Evolutionary conservation across 2,113 vertebrate species (phyloP), one percentile per base, ranked within the genome.

Genomic region (Xiphophorus couchianus): DNA sequence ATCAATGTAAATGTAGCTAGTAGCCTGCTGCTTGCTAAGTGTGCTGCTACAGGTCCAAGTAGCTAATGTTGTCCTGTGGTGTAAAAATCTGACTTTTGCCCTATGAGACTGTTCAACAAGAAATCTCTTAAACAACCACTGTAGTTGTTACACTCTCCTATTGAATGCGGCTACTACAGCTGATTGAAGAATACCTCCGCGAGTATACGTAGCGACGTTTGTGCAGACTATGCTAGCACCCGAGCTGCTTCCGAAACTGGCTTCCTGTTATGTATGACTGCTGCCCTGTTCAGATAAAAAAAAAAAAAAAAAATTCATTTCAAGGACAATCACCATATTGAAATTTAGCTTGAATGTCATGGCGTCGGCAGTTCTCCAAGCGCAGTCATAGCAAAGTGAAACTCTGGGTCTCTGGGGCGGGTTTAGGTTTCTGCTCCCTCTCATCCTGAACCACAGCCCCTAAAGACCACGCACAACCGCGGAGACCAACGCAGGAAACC

Each of bases 391-490:
- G 78, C 58, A 81, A 61, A 75, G 68, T 15, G 27, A 73, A 37
- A 72, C 68, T 80, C 64, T 2, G 31, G 30, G 62, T 73, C 84
- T 82, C 86, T 69, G 60, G 80, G 25, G 83, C 29, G 44, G 48
- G 25, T 27, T 29, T 44, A 62, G 66, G 71, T 76, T 31, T 71
- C 44, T 42, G 70, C 66, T 88, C 71, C 65, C 22, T 69, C 82
- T 74, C 76, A 33, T 78, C 68, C 85, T 80, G 82, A 86, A 79
- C 77, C 81, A 82, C 82, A 37, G 58, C 51, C 78, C 75, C 76
- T n/a, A 2, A 48, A 74, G 76, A 84, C 66, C 48, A 51, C 22
- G 54, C 33, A 67, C 37, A 35, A 72, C 69, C 78, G 73, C 71
- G 62, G 74, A 74, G 80, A 70, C 88, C 37, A 28, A 75, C 30